Evolutionary conservation across 1,140 invertebrate species (phyloP).

Genomic region (Phthorimaea operculella): DNA sequence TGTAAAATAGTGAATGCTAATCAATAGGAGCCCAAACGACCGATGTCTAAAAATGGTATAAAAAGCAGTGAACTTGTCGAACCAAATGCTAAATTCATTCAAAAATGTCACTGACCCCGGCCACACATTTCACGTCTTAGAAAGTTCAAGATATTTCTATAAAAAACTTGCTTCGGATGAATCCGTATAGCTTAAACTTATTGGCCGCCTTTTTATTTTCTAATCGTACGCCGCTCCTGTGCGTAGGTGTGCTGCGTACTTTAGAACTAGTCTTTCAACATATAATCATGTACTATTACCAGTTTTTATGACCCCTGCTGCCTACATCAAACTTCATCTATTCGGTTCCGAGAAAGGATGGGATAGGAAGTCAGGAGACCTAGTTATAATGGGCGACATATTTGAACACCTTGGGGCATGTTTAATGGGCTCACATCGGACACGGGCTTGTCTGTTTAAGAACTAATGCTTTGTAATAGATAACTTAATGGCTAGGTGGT

Average conservation of each 20-base stretch:
- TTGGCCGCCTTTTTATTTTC: conserved; percentile 7
- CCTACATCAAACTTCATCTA: neutral
- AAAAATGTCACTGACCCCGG: neutral
- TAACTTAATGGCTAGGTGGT: conserved; percentile 1
- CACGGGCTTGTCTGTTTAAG: conserved; percentile 15
- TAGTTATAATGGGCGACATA: conserved; percentile 7
- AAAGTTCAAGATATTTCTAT: neutral
- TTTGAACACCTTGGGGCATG: conserved; percentile 15
- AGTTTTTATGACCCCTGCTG: conserved; percentile 9
- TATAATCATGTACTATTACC: conserved; percentile 14
- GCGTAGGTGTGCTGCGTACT: conserved; percentile 12
- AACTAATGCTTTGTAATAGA: conserved; percentile 14
- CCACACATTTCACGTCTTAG: neutral
- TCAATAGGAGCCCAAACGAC: too few species aligned
- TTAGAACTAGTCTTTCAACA: conserved; percentile 11
- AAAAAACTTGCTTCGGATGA: neutral
- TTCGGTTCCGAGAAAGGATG: neutral
- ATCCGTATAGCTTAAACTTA: neutral
- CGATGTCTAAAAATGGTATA: too few species aligned
- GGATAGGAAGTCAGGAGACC: conserved; percentile 6
- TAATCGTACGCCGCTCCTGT: conserved; percentile 11
- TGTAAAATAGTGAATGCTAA: too few species aligned
- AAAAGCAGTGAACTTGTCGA: too few species aligned
- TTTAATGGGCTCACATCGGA: neutral
- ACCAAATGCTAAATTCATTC: neutral